These are phyloP conservation scores for Heteronetta atricapilla DNA, from an alignment of 2,113 vertebrate genomes.

Conservation along the genomic window DNA sequence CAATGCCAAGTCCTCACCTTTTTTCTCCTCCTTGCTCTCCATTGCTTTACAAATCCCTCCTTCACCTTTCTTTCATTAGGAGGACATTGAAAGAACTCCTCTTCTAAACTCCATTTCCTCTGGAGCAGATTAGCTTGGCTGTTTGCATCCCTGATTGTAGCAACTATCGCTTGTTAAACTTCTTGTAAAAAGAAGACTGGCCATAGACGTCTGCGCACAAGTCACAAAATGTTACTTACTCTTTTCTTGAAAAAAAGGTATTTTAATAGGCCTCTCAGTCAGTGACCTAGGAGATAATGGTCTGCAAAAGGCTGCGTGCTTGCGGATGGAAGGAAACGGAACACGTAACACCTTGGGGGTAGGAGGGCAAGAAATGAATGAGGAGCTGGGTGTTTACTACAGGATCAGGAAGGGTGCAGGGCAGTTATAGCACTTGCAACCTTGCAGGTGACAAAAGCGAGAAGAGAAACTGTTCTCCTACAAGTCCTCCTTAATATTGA, in stretches of 20 bases:
- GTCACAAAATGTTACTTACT: background rate
- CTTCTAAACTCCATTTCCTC: background rate
- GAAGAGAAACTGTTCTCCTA: background rate
- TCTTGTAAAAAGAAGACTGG: background rate
- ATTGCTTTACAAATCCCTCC: background rate
- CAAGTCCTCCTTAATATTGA: background rate
- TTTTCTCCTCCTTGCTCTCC: background rate
- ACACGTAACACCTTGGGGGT: background rate
- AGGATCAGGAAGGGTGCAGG: background rate
- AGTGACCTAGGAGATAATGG: background rate
- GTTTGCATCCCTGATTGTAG: background rate
- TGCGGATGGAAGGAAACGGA: background rate
- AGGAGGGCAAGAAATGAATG: background rate
- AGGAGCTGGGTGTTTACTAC: background rate
- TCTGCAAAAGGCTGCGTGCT: background rate
- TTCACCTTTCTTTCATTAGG: background rate
- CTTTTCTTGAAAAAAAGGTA: background rate
- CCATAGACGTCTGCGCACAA: background rate
- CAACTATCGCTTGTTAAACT: background rate
- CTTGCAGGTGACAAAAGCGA: background rate
- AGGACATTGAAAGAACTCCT: background rate
- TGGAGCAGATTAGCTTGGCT: background rate
- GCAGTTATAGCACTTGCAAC: background rate
- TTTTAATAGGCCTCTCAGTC: background rate
- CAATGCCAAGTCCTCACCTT: background rate